Evolutionary conservation across 1,140 invertebrate species (phyloP), one percentile per base, ranked within the genome.

Genomic region (Saccostrea cuccullata): DNA sequence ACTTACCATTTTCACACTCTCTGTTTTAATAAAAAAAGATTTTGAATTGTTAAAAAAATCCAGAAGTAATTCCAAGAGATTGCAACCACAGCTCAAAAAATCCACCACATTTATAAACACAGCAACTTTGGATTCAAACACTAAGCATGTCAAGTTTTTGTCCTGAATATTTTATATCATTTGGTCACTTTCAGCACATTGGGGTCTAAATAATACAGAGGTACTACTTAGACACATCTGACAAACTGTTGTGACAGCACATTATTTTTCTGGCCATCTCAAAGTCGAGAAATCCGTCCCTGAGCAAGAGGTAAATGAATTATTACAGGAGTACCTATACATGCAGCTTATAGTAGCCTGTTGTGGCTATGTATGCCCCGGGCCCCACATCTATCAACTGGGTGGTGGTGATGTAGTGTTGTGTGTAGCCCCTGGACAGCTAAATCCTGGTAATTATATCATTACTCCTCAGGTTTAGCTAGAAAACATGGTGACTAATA

Each of bases 191-290:
- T 77, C 70, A 30, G 70, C 23, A 36, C 70, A 77, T 5, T 77
- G 13, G 26, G 23, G 26, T 26, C 70, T 77, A 77, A 77, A 77
- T 77, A 30, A 77, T 77, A 26, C 15, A 30, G 13, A 30, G 30
- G 30, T 12, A 77, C 26, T 15, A 77, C 70, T 77, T 77, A 77
- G 70, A 77, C 70, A 36, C 23, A 77, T 77, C 70, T 77, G 70
- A 77, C 70, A 77, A 77, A 77, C 70, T 77, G 23, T 77, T 77
- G 70, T 77, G 70, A 77, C 70, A 77, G 70, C 70, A 77, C 70
- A 77, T 77, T 77, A 77, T 77, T 77, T 77, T 77, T 30, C 26
- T 77, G 70, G 70, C 26, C 70, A 77, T 77, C 70, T 77, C 70
- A 77, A 77, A 77, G 70, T 77, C 70, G 30, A 30, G 70, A 77